Evolutionary conservation across 2,113 vertebrate genomes (phyloP).

Genomic region (Strigops habroptila): DNA sequence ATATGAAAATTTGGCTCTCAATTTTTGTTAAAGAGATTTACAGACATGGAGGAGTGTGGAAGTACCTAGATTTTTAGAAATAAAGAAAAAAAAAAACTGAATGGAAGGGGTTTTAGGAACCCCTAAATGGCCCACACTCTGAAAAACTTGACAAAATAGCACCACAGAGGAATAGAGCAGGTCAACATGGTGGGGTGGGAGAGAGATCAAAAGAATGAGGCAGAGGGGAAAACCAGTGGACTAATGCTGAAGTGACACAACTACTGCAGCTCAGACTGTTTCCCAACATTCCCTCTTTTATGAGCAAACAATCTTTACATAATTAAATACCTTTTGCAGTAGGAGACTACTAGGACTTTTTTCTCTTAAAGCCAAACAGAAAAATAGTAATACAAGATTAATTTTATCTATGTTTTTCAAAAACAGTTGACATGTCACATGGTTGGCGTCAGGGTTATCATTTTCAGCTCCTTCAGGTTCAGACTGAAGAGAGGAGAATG

Average conservation of each 20-base stretch:
- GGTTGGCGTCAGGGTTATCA: neutral
- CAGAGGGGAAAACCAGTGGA: neutral
- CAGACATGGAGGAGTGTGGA: neutral
- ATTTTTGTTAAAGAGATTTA: neutral
- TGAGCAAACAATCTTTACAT: rapidly evolving
- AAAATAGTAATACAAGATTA: neutral
- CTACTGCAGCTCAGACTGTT: neutral
- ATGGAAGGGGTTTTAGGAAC: neutral
- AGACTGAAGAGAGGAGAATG: neutral
- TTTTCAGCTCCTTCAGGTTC: neutral
- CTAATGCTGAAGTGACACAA: neutral
- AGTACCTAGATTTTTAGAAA: neutral
- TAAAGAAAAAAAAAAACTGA: neutral
- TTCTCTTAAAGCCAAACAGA: neutral
- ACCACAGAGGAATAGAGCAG: neutral
- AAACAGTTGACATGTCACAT: rapidly evolving
- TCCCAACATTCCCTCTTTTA: neutral
- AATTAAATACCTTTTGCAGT: neutral
- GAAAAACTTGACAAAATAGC: neutral
- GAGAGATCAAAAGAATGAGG: neutral
- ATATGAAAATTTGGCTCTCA: neutral
- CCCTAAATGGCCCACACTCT: neutral
- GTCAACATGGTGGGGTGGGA: rapidly evolving
- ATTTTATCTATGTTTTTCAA: neutral
- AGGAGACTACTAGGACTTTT: neutral